phyloP scores from a whole-genome alignment of 2,888 invertebrate species.

The Ditula angustiorana region DNA sequence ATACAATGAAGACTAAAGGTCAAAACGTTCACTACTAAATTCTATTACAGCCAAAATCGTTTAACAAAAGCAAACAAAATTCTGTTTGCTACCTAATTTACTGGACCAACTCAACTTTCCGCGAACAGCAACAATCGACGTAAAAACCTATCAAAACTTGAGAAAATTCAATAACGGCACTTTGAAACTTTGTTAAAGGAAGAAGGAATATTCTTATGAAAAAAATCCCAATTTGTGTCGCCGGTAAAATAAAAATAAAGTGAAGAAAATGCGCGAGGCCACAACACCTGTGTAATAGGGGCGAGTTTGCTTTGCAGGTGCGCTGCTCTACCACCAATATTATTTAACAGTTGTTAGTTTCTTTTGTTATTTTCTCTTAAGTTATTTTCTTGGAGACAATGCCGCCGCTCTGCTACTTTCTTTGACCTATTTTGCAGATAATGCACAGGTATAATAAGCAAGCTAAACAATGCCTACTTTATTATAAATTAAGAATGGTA shows the following conservation, averaged over 20 bases:
- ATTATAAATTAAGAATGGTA: background rate
- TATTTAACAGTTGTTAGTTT: slow-evolving; percentile 43
- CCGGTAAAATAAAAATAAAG: slow-evolving; percentile 71
- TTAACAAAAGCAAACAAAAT: slow-evolving; percentile 43
- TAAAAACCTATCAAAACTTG: slow-evolving; percentile 85
- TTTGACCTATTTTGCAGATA: slow-evolving; percentile 34
- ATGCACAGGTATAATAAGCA: slow-evolving; percentile 20
- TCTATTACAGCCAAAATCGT: slow-evolving; percentile 29
- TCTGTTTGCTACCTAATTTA: slow-evolving; percentile 71
- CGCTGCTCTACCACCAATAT: slow-evolving; percentile 49
- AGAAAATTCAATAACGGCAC: slow-evolving; percentile 84
- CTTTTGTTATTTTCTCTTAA: slow-evolving; percentile 39
- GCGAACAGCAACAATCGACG: slow-evolving; percentile 75
- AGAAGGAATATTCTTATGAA: slow-evolving; percentile 79
- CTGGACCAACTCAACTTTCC: slow-evolving; percentile 67
- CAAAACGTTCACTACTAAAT: slow-evolving; percentile 10
- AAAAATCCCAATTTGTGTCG: slow-evolving; percentile 78
- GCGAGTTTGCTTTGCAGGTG: slow-evolving; percentile 61
- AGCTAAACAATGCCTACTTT: slow-evolving; percentile 3
- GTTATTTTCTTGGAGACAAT: slow-evolving; percentile 40
- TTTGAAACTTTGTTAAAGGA: slow-evolving; percentile 81
- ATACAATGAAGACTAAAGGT: slow-evolving; percentile 29
- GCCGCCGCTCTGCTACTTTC: slow-evolving; percentile 30
- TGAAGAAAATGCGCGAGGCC: slow-evolving; percentile 46
- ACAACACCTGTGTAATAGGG: slow-evolving; percentile 57